Evolutionary conservation across 2,797 vertebrate species (phyloP).

Genomic region (Gadopsis marmoratus): DNA sequence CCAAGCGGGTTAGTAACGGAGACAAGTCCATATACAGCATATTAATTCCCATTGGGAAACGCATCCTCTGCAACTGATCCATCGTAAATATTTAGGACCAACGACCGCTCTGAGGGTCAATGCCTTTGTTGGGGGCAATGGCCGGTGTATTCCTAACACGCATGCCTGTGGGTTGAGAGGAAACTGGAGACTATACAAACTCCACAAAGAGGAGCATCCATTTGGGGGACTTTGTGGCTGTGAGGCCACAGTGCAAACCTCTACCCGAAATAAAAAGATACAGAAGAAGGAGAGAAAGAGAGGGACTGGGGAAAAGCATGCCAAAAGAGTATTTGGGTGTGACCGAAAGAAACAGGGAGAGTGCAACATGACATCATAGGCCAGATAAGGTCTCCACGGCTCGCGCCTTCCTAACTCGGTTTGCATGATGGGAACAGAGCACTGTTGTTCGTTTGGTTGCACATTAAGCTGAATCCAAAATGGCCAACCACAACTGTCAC

Average conservation of each 20-base stretch:
- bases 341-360: constrained; percentile 5
- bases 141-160: neutral
- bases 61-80: neutral
- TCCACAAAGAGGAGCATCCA: rapidly evolving
- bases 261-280: neutral
- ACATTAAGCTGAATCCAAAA: constrained; percentile 26
- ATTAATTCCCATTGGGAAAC: neutral
- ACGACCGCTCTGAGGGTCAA: neutral
- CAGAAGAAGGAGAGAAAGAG: neutral
- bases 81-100: neutral
- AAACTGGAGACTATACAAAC: neutral
- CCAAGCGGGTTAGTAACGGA: neutral
- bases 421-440: constrained; percentile 40
- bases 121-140: neutral
- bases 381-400: constrained; percentile 31
- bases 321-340: constrained; percentile 13
- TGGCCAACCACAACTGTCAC: neutral
- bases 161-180: neutral
- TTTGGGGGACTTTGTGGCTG: neutral
- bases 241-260: neutral
- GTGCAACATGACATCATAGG: constrained; percentile 51
- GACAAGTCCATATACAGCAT: neutral
- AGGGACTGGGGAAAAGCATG: neutral
- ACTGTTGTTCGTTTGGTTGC: constrained; percentile 35
- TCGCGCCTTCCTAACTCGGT: constrained; percentile 37